A percentile compares a stretch with the other conserved stretches of the same genome.
These are phyloP conservation scores for Scelioninae gen. 1 DNA, from an alignment of 2,888 invertebrate species.

Conservation along the genomic window DNA sequence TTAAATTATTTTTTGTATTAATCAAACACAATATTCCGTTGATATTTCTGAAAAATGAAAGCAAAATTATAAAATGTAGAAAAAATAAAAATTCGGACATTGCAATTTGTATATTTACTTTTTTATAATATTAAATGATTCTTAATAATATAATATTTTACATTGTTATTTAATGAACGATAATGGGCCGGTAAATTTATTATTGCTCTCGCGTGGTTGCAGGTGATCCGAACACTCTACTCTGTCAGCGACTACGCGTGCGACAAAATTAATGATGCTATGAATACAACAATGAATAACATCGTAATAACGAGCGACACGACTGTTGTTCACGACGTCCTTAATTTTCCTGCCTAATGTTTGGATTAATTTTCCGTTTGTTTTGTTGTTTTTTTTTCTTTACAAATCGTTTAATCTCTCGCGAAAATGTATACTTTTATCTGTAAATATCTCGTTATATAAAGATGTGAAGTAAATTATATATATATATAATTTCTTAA, in stretches of 20 bases:
- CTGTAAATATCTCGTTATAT: too few relatives aligned
- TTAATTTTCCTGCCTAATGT: constrained; percentile 82
- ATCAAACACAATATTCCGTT: too few relatives aligned
- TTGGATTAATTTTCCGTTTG: constrained; percentile 80
- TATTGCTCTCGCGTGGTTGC: constrained; percentile 24
- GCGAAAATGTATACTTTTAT: neutral
- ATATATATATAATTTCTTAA: too few relatives aligned
- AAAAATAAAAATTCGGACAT: too few relatives aligned
- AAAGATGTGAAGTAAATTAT: too few relatives aligned
- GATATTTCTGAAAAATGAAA: too few relatives aligned
- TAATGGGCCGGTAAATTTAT: constrained; percentile 26
- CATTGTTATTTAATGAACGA: constrained; percentile 13
- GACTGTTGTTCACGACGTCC: constrained; percentile 73
- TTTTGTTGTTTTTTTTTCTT: constrained; percentile 55
- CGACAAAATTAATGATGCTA: constrained; percentile 77
- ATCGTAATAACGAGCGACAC: constrained; percentile 76
- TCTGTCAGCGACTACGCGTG: constrained; percentile 48
- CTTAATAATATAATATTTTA: neutral
- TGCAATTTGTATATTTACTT: too few relatives aligned
- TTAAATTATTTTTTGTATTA: too few relatives aligned
- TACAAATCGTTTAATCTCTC: constrained; percentile 32
- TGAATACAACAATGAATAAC: constrained; percentile 75
- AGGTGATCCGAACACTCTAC: constrained; percentile 35
- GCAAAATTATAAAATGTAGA: too few relatives aligned
- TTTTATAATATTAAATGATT: neutral